These are phyloP conservation scores for Isotomurus palustris DNA, from an alignment of 2,888 invertebrate species.

Conservation along the genomic window DNA sequence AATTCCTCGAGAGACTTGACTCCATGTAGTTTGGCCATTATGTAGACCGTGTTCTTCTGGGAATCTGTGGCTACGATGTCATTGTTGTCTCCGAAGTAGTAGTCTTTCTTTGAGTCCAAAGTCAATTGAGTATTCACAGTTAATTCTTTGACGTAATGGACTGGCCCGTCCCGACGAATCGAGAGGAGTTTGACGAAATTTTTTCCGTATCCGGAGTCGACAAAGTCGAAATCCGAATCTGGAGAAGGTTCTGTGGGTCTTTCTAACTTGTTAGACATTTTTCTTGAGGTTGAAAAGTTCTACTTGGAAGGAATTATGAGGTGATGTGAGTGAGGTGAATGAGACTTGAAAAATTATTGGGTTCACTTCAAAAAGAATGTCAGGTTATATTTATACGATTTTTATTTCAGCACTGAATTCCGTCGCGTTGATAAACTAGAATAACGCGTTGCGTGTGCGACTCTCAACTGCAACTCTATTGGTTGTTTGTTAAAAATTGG, in stretches of 20 bases:
- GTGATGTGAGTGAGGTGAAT: neutral
- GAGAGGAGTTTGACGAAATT: conserved; percentile 68
- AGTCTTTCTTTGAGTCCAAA: conserved; percentile 65
- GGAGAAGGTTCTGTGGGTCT: neutral
- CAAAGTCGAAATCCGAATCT: conserved; percentile 56
- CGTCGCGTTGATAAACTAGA: no score
- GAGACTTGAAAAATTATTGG: no score
- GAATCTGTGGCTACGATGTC: conserved; percentile 62
- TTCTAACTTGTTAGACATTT: conserved; percentile 1
- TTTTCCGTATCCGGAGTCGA: conserved; percentile 69
- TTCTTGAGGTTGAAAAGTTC: no score
- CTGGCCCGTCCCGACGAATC: conserved; percentile 59
- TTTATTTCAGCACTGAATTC: no score
- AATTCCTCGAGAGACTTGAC: conserved; percentile 73
- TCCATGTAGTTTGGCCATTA: conserved; percentile 72
- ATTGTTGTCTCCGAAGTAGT: conserved; percentile 68
- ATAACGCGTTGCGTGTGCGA: no score
- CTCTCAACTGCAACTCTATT: no score
- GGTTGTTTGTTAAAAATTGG: no score
- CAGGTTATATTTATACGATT: no score
- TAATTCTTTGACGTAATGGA: conserved; percentile 67
- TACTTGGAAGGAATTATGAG: neutral
- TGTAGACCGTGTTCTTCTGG: conserved; percentile 75
- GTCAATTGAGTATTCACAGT: conserved; percentile 70
- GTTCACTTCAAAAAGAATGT: no score